Conservation (phyloP, 2,888 invertebrate genomes). For the Euzophera pinguis region DNA sequence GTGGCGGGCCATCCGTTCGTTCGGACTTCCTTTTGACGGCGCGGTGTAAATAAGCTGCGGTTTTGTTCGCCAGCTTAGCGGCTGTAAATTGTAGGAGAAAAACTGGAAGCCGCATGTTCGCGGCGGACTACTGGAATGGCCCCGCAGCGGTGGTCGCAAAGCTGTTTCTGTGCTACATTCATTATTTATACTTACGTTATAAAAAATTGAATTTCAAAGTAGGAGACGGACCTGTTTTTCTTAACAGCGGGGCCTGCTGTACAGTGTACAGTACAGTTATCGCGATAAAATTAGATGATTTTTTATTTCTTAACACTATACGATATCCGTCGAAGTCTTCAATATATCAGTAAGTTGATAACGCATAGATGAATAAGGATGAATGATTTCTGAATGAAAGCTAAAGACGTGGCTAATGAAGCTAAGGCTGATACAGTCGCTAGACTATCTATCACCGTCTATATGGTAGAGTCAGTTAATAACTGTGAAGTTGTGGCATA, state of each 20-base stretch:
- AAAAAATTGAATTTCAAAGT: conserved; percentile 32
- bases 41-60: conserved; percentile 67
- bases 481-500: no score
- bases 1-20: conserved; percentile 55
- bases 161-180: conserved; percentile 28
- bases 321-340: no score
- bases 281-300: no score
- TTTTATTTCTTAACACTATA: no score
- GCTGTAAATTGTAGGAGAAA: conserved; percentile 62
- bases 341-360: no score
- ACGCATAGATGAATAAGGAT: no score
- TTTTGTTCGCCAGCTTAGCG: conserved; percentile 66
- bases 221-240: conserved; percentile 24
- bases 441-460: no score
- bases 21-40: conserved; percentile 62
- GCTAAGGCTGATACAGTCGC: background rate
- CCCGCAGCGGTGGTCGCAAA: conserved; percentile 21
- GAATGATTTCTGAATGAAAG: no score
- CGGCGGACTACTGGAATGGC: conserved; percentile 22
- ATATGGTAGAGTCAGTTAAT: no score
- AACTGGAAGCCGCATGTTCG: conserved; percentile 33
- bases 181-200: conserved; percentile 51
- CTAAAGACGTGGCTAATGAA: background rate
- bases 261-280: conserved; percentile 1
- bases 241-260: background rate